phyloP scores from a whole-genome alignment of 2,113 vertebrate species.

The Amblyopsis rosae region DNA sequence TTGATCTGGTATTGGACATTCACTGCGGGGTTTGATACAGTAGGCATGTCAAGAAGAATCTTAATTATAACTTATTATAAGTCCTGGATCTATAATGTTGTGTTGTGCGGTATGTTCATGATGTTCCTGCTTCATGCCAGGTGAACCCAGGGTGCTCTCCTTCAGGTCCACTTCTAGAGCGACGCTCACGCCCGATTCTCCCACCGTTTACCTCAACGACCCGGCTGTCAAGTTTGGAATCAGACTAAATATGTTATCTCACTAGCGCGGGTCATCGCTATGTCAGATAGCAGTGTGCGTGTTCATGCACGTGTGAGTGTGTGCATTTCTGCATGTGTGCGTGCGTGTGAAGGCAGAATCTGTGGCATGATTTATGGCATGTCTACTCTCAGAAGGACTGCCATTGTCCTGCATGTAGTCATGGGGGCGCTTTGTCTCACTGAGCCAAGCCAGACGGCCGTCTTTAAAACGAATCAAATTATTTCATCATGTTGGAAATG shows the following conservation, averaged over 20 bases:
- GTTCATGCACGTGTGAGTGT: conserved; percentile 33
- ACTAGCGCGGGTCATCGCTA: conserved; percentile 79
- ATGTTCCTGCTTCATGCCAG: background rate
- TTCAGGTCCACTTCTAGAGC: too few species aligned
- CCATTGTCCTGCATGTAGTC: conserved; percentile 91
- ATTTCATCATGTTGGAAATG: conserved; percentile 99
- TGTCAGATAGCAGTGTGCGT: conserved; percentile 25
- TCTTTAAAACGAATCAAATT: conserved; percentile 98
- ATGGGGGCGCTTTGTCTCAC: conserved; percentile 93
- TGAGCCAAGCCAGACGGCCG: conserved; percentile 98
- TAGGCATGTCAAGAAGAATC: too few species aligned
- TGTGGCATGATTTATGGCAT: conserved; percentile 13
- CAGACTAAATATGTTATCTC: conserved; percentile 78
- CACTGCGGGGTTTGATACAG: too few species aligned
- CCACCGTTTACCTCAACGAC: conserved; percentile 60
- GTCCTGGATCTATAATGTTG: too few species aligned
- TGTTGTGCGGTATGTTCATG: too few species aligned
- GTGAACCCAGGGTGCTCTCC: too few species aligned
- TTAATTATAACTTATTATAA: too few species aligned
- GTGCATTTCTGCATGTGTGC: conserved; percentile 74
- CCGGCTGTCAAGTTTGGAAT: background rate
- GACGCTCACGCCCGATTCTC: conserved; percentile 17
- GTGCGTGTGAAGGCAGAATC: background rate
- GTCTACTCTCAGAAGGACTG: conserved; percentile 83
- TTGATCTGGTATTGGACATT: too few species aligned